phyloP scores from a whole-genome alignment of 2,113 vertebrate species.

The Himantopus leucocephalus region DNA sequence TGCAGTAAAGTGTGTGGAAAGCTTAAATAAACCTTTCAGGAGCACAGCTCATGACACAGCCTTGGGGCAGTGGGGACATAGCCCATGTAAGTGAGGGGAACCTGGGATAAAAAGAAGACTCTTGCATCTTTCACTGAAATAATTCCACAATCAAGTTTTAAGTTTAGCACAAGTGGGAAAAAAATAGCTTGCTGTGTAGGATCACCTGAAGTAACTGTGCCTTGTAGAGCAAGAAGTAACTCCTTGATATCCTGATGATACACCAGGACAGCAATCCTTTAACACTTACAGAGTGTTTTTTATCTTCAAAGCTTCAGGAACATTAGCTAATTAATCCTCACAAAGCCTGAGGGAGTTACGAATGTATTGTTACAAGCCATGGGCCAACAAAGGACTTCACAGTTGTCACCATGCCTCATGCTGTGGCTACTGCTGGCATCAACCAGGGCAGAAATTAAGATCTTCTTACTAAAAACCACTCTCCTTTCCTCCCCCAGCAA shows the following conservation, averaged over 20 bases:
- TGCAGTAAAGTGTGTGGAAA: not conserved
- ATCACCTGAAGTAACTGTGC: not conserved
- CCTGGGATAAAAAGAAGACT: not conserved
- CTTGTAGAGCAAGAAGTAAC: not conserved
- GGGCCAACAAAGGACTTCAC: not conserved
- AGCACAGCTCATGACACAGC: not conserved
- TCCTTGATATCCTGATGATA: not conserved
- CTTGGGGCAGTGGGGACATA: not conserved
- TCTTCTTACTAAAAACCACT: not conserved
- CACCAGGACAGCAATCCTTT: not conserved
- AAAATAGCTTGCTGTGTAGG: not conserved
- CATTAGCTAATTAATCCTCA: slow-evolving; percentile 2
- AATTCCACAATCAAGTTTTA: not conserved
- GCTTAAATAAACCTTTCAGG: not conserved
- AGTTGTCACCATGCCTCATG: not conserved
- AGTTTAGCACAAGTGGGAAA: not conserved
- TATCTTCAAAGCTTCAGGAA: not conserved
- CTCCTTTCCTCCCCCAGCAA: not conserved
- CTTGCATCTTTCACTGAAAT: not conserved
- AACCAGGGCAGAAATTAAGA: slow-evolving; percentile 2
- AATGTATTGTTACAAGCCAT: not conserved
- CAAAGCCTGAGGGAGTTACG: not conserved
- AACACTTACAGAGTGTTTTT: not conserved
- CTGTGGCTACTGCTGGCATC: not conserved
- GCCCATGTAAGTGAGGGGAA: not conserved